phyloP scores from a whole-genome alignment of 2,888 invertebrate species.

The Tethea ocularis region DNA sequence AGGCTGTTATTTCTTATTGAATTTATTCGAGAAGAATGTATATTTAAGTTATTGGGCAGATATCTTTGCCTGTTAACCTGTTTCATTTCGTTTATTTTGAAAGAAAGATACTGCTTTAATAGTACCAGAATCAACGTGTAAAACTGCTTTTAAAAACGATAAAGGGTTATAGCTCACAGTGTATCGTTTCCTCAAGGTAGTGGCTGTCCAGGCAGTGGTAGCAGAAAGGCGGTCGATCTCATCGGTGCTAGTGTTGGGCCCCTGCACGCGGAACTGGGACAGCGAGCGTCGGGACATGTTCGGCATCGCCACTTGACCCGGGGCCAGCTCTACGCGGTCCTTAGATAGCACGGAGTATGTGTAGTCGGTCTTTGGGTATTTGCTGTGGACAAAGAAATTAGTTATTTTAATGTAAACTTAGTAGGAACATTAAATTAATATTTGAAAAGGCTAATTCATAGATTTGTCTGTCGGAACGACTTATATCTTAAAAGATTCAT shows the following conservation, averaged over 20 bases:
- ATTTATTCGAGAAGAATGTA: too few species aligned
- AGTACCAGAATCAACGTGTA: too few species aligned
- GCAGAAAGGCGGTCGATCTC: conserved; percentile 59
- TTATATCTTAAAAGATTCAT: too few species aligned
- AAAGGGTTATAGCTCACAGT: conserved; percentile 47
- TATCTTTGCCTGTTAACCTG: too few species aligned
- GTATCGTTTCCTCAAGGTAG: conserved; percentile 53
- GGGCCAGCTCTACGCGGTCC: conserved; percentile 90
- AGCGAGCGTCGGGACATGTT: conserved; percentile 94
- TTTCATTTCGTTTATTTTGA: too few species aligned
- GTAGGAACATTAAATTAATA: too few species aligned
- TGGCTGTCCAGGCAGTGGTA: conserved; percentile 50
- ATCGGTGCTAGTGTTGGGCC: conserved; percentile 66
- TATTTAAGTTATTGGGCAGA: too few species aligned
- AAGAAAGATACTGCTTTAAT: too few species aligned
- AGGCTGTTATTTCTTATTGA: too few species aligned
- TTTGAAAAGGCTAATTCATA: too few species aligned
- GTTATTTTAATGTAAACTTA: neutral
- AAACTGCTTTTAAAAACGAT: too few species aligned
- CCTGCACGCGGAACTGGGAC: conserved; percentile 80
- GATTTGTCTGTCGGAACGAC: too few species aligned
- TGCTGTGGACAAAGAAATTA: conserved; percentile 77
- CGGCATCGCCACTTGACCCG: conserved; percentile 92
- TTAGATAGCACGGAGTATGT: conserved; percentile 93
- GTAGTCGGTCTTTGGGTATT: conserved; percentile 95